These are phyloP conservation scores for Achlya flavicornis DNA, from an alignment of 2,888 invertebrate genomes.

Conservation along the genomic window DNA sequence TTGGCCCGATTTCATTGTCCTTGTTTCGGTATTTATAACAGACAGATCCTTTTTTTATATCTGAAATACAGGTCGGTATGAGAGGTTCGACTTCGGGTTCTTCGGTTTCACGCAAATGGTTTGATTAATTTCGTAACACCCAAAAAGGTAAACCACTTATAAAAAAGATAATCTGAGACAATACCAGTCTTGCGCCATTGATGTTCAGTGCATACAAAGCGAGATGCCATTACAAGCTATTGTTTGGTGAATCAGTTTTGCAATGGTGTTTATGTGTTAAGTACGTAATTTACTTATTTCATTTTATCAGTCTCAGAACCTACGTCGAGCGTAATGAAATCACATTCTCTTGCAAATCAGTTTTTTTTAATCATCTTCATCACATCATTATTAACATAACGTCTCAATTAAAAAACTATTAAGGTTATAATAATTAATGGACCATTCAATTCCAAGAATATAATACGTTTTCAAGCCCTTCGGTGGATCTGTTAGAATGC, in stretches of 20 bases:
- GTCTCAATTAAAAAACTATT: background rate
- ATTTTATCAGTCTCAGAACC: background rate
- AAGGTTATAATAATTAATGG: no score
- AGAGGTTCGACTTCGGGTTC: no score
- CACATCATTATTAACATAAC: no score
- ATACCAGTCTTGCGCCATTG: conserved; percentile 66
- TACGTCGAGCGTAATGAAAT: background rate
- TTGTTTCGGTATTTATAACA: no score
- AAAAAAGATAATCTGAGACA: conserved; percentile 64
- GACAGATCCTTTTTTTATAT: no score
- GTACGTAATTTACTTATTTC: conserved; percentile 39
- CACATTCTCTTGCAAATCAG: background rate
- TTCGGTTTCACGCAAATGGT: background rate
- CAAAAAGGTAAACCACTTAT: conserved; percentile 39
- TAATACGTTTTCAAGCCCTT: background rate
- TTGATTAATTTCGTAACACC: conserved; percentile 32
- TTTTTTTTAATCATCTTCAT: no score
- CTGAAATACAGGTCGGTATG: conserved; percentile 22
- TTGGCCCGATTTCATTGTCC: conserved; percentile 26
- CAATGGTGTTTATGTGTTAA: conserved; percentile 57
- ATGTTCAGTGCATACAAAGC: conserved; percentile 67
- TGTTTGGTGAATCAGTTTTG: conserved; percentile 71
- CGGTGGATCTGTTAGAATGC: background rate
- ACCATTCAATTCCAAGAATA: background rate
- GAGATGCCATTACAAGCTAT: conserved; percentile 71